These are phyloP conservation scores for Lissonota sp. DNA, from an alignment of 2,888 invertebrate genomes.

Conservation along the genomic window DNA sequence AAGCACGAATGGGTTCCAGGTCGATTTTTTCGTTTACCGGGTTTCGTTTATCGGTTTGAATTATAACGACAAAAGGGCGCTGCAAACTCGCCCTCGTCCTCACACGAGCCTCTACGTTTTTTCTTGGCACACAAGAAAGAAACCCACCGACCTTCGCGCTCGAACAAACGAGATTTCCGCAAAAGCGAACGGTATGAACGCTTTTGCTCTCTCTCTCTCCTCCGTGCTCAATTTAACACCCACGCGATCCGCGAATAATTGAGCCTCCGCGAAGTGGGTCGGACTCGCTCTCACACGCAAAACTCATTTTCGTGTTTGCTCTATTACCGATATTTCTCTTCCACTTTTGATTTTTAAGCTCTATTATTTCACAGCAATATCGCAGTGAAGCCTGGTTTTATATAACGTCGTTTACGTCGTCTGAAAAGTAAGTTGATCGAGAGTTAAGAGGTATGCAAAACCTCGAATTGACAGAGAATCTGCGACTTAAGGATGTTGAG, in stretches of 20 bases:
- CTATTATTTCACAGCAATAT: too few relatives aligned
- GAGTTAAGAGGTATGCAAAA: too few relatives aligned
- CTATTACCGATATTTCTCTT: conserved; percentile 22
- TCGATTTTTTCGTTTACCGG: too few relatives aligned
- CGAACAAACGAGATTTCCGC: conserved; percentile 17
- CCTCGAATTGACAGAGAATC: too few relatives aligned
- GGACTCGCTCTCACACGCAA: conserved; percentile 51
- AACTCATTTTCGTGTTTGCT: conserved; percentile 45
- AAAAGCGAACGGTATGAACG: conserved; percentile 1
- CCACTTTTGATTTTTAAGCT: too few relatives aligned
- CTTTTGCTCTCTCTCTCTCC: conserved; percentile 4
- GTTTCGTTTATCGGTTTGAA: neutral
- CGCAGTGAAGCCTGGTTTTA: too few relatives aligned
- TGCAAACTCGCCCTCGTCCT: neutral
- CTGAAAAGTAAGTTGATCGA: too few relatives aligned
- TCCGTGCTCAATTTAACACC: neutral
- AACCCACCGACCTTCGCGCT: conserved; percentile 33
- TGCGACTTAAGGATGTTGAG: too few relatives aligned
- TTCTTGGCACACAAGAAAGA: conserved; percentile 21
- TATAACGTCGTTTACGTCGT: too few relatives aligned
- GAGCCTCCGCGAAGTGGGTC: conserved; percentile 49
- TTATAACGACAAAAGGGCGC: neutral
- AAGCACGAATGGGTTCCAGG: too few relatives aligned
- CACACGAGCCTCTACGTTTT: too few relatives aligned
- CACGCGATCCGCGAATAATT: conserved; percentile 42